Evolutionary conservation across 1,140 invertebrate genomes (phyloP), one percentile per base, ranked within the genome.

Genomic region (Eufriesea mexicana): DNA sequence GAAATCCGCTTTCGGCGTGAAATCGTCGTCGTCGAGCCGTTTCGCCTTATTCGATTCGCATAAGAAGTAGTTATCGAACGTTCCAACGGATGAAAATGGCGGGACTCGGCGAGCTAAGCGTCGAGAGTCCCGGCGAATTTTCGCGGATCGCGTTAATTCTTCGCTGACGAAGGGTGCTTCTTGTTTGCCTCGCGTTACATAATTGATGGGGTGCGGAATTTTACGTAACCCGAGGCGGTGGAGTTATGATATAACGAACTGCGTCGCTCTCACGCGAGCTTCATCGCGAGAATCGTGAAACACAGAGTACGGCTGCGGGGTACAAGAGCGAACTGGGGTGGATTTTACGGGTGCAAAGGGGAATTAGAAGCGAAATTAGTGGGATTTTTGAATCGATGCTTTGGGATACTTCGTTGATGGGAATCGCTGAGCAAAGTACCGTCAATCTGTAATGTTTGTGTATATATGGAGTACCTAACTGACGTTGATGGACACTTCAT

Each of bases 1-100:
- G 23, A 35, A 70, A 64, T 73, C 79, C 16, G 72, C 20, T n/a
- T 76, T 73, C 51, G 14, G 23, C 7, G 42, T 47, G 18, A 59
- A 45, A 59, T 59, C 71, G 16, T 72, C 70, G 51, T 54, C 5
- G 54, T 72, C 28, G 20, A 25, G 20, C 14, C 55, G 7, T 45
- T 59, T 45, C 5, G 16, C 14, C 35, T 16, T 47, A 5, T 20
- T 4, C 16, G 4, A 6, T 35, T 45, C 42, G 5, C 2, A 14
- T 20, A 35, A 23, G 55, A 72, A 8, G 20, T 42, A 14, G 12
- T 67, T n/a, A 18, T n/a, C 23, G 14, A 66, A 45, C 64, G 35
- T 66, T 66, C 25, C 12, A 5, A 47, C 7, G 42, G 2, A 0
- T 16, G 42, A 45, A 20, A 67, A 35, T n/a, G 62, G 2, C 9